These are phyloP conservation scores for Grallaria varia DNA, from an alignment of 2,113 vertebrate species.

Conservation along the genomic window DNA sequence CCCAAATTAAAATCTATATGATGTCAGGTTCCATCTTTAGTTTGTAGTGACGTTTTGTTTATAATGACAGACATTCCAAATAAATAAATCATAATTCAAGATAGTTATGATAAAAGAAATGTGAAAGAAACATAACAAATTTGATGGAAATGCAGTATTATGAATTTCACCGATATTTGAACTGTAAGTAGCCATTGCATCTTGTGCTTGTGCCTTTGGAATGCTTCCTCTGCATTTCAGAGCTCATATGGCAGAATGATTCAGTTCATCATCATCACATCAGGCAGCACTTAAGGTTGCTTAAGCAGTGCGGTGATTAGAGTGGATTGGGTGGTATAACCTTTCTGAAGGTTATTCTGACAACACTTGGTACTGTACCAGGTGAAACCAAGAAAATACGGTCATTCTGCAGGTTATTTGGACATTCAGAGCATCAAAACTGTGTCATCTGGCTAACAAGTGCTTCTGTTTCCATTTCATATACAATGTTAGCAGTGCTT, in stretches of 20 bases:
- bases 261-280: not conserved
- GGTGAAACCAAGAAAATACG: not conserved
- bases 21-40: not conserved
- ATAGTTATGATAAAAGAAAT: not conserved
- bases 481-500: not conserved
- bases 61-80: not conserved
- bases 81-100: not conserved
- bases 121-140: not conserved
- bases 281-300: not conserved
- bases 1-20: not conserved
- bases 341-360: not conserved
- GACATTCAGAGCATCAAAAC: not conserved
- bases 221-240: not conserved
- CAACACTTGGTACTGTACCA: not conserved
- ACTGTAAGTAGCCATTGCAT: not conserved
- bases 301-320: not conserved
- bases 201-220: not conserved
- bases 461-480: not conserved
- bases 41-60: not conserved
- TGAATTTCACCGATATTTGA: not conserved
- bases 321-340: not conserved
- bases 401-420: not conserved
- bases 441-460: not conserved
- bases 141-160: not conserved
- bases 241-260: not conserved